Conservation (phyloP, 2,113 vertebrate genomes). For the Solea solea region DNA sequence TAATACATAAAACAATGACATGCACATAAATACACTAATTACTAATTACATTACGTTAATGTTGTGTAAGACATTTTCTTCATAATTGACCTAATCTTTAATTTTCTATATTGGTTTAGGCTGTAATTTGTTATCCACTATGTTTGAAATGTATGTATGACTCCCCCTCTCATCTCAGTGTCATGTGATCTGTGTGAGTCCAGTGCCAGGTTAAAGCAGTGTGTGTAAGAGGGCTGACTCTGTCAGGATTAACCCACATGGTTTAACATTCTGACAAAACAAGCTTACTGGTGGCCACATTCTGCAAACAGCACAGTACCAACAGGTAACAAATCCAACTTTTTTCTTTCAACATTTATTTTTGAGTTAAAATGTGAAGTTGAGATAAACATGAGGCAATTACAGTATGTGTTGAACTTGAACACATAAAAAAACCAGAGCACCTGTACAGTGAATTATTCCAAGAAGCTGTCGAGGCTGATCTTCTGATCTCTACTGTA, state of each 20-base stretch:
- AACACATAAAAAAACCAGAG: constrained; percentile 5
- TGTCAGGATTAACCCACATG: constrained; percentile 67
- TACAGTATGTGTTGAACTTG: not conserved
- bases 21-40: too few relatives aligned
- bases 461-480: constrained; percentile 50
- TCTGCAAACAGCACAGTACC: constrained; percentile 15
- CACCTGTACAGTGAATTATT: constrained; percentile 23
- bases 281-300: constrained; percentile 17
- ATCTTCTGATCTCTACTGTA: constrained; percentile 69
- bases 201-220: constrained; percentile 34
- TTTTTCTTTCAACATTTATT: not conserved
- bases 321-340: constrained; percentile 48
- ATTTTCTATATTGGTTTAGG: too few relatives aligned
- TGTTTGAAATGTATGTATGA: too few relatives aligned
- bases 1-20: not conserved
- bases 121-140: too few relatives aligned
- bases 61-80: too few relatives aligned
- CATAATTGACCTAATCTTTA: too few relatives aligned
- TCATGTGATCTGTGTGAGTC: constrained; percentile 66
- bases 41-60: too few relatives aligned
- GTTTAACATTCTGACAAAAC: constrained; percentile 20
- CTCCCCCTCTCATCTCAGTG: constrained; percentile 12
- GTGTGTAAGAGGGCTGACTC: constrained; percentile 32
- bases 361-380: not conserved
- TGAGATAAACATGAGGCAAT: too few relatives aligned